Conservation (phyloP, 2,113 vertebrate species). For the Elanoides forficatus region DNA sequence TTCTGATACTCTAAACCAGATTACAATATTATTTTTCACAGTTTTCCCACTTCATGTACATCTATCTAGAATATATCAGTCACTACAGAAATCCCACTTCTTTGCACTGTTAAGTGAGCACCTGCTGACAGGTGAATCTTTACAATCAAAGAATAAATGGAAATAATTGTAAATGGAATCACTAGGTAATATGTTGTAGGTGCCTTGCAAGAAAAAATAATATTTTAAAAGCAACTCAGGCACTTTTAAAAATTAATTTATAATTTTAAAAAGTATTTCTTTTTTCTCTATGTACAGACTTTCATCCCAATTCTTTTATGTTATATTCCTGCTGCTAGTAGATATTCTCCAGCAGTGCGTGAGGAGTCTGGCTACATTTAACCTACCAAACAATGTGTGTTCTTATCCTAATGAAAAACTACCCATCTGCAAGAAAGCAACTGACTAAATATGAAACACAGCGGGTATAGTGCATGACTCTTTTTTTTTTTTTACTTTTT, state of each 20-base stretch:
- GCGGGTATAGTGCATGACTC: rapidly evolving
- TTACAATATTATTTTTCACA: background rate
- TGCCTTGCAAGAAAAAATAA: background rate
- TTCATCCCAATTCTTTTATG: background rate
- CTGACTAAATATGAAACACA: background rate
- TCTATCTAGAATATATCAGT: background rate
- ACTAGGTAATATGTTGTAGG: background rate
- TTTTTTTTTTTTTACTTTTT: background rate
- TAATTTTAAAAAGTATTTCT: background rate
- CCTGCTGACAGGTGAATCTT: background rate
- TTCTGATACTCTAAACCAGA: background rate
- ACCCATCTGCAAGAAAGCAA: background rate
- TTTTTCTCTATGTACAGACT: background rate
- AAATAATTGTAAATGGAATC: background rate
- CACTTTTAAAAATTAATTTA: background rate
- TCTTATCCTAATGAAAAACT: background rate
- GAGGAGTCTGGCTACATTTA: background rate
- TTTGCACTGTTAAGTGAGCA: background rate
- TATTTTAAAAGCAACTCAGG: background rate
- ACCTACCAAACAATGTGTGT: background rate
- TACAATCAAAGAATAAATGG: background rate
- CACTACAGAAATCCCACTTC: background rate
- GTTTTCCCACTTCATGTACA: background rate
- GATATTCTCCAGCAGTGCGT: background rate
- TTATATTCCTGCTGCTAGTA: background rate